Evolutionary conservation across 2,113 vertebrate species (phyloP).

Genomic region (Gambusia holbrooki): DNA sequence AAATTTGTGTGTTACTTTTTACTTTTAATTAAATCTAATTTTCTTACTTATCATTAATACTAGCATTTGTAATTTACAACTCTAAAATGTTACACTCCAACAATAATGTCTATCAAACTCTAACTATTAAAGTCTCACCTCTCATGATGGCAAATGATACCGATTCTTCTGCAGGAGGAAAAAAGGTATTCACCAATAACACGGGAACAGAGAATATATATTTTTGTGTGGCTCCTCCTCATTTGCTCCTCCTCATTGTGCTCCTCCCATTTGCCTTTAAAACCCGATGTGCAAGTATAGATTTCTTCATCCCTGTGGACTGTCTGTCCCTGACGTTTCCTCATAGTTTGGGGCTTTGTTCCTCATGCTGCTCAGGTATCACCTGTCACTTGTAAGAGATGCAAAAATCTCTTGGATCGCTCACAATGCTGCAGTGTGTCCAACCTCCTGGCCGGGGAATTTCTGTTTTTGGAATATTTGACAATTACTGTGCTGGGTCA

Average conservation of each 20-base stretch:
- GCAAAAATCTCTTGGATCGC: neutral
- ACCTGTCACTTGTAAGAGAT: constrained; percentile 7
- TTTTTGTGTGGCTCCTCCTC: constrained; percentile 49
- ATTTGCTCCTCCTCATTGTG: constrained; percentile 23
- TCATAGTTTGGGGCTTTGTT: constrained; percentile 21
- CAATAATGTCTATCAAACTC: neutral
- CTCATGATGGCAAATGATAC: constrained; percentile 62
- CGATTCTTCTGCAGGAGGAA: constrained; percentile 21
- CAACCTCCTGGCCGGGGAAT: neutral
- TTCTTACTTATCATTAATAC: neutral
- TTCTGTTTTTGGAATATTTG: neutral
- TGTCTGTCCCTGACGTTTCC: constrained; percentile 5
- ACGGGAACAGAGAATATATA: constrained; percentile 56
- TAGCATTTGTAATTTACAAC: neutral
- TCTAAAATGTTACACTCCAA: neutral
- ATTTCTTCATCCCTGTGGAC: constrained; percentile 20
- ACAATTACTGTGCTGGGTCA: neutral
- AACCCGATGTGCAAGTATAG: neutral
- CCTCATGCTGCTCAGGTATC: constrained; percentile 47
- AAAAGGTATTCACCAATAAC: constrained; percentile 10
- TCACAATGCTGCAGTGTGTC: neutral
- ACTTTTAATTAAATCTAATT: neutral
- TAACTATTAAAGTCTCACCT: constrained; percentile 70
- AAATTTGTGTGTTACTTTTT: too few species aligned
- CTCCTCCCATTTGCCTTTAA: constrained; percentile 13